Percentiles rank a stretch among this genome's conserved stretches.
These are phyloP conservation scores for Gnathonemus longibarbis DNA, from an alignment of 2,113 vertebrate species.

Conservation along the genomic window DNA sequence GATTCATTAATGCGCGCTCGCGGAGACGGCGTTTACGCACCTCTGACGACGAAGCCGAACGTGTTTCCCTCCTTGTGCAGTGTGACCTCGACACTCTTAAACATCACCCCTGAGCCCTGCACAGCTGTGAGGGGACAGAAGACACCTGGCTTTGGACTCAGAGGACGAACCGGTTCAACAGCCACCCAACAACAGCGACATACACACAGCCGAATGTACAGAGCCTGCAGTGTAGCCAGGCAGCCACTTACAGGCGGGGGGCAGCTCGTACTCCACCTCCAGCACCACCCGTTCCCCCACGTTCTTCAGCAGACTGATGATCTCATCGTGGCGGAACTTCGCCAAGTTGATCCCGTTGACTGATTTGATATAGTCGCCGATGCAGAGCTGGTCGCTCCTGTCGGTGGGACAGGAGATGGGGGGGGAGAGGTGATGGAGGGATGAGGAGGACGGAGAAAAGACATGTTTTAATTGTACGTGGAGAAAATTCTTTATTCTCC, in stretches of 20 bases:
- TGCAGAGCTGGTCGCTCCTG: slow-evolving; percentile 95
- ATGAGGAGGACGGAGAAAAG: neutral
- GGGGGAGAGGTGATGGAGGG: neutral
- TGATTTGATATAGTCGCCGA: slow-evolving; percentile 94
- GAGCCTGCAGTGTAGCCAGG: neutral
- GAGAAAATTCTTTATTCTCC: slow-evolving; percentile 9
- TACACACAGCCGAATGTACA: neutral
- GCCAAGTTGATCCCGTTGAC: slow-evolving; percentile 96
- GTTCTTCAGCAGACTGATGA: slow-evolving; percentile 96
- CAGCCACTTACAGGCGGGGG: slow-evolving; percentile 80
- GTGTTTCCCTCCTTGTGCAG: slow-evolving; percentile 97
- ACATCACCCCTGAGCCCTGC: slow-evolving; percentile 86
- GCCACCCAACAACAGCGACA: neutral
- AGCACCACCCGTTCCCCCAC: slow-evolving; percentile 90
- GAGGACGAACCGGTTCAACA: neutral
- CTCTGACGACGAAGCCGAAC: slow-evolving; percentile 95
- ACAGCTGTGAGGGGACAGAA: slow-evolving; percentile 59
- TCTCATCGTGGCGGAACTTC: slow-evolving; percentile 95
- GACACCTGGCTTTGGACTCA: neutral
- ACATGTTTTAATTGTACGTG: slow-evolving; percentile 22
- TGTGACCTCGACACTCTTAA: slow-evolving; percentile 90
- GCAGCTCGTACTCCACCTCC: slow-evolving; percentile 94
- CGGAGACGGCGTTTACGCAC: slow-evolving; percentile 50
- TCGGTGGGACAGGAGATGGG: slow-evolving; percentile 13
- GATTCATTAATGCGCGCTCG: neutral